A percentile compares a stretch with the other conserved stretches of the same genome.
These are phyloP conservation scores for Platyura marginata DNA, from an alignment of 1,140 invertebrate species.

Conservation along the genomic window DNA sequence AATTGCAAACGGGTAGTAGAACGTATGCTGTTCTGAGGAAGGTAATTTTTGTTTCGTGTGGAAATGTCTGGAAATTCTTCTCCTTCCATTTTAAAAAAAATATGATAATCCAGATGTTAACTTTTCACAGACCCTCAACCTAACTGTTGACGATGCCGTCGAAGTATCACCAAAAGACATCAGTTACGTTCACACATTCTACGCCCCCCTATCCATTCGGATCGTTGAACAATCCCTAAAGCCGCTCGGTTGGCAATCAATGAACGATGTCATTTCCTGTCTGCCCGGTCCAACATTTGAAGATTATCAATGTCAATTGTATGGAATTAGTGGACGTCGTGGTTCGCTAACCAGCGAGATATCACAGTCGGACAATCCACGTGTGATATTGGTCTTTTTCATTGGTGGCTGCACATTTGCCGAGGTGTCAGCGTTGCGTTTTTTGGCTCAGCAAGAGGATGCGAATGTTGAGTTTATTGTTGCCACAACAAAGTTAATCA, in stretches of 20 bases:
- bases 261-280: constrained; percentile 38
- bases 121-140: constrained; percentile 39
- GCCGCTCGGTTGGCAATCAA: constrained; percentile 36
- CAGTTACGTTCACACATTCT: constrained; percentile 84
- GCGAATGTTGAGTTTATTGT: constrained; percentile 82
- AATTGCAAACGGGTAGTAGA: constrained; percentile 44
- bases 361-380: constrained; percentile 44
- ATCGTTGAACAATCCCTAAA: constrained; percentile 70
- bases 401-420: constrained; percentile 93
- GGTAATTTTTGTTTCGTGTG: constrained; percentile 17
- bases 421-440: constrained; percentile 83
- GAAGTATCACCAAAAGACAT: constrained; percentile 76
- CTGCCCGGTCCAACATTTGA: constrained; percentile 38
- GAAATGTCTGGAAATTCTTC: constrained; percentile 3
- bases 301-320: constrained; percentile 31
- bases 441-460: constrained; percentile 82
- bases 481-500: constrained; percentile 83
- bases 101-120: no score
- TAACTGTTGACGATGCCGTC: constrained; percentile 74
- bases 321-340: constrained; percentile 26
- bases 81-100: constrained; percentile 1
- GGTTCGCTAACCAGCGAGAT: constrained; percentile 42
- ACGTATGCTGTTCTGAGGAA: constrained; percentile 53
- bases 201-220: constrained; percentile 82
- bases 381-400: constrained; percentile 83